Conservation (phyloP, 2,113 vertebrate species). For the Loxodonta africana region DNA sequence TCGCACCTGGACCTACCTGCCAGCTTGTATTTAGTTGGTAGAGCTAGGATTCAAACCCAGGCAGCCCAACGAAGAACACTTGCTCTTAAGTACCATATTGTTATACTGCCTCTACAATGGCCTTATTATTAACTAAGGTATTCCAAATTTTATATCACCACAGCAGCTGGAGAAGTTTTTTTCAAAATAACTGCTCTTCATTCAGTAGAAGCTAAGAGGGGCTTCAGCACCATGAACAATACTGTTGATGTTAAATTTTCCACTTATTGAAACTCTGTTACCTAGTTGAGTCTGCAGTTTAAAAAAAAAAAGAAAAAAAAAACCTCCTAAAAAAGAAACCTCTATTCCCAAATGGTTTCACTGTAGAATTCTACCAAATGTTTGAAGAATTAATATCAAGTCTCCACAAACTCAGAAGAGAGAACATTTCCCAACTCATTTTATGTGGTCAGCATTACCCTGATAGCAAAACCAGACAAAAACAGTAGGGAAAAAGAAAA, state of each 20-base stretch:
- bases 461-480: neutral
- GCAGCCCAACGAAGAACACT: neutral
- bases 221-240: neutral
- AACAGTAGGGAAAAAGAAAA: neutral
- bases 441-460: neutral
- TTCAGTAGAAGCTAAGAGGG: neutral
- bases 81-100: neutral
- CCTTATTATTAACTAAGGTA: neutral
- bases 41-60: neutral
- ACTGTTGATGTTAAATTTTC: neutral
- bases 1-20: neutral
- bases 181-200: neutral
- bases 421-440: neutral
- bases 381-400: neutral
- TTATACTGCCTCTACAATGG: neutral
- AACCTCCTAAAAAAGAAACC: neutral
- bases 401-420: neutral
- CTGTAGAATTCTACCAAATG: no score
- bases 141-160: neutral
- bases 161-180: neutral
- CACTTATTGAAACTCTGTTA: neutral
- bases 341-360: neutral
- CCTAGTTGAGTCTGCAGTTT: neutral
- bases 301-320: neutral
- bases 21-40: neutral